A percentile compares a stretch with the other conserved stretches of the same genome.
These are phyloP conservation scores for Drosophila picticornis DNA, from an alignment of 2,888 invertebrate genomes.

Conservation along the genomic window DNA sequence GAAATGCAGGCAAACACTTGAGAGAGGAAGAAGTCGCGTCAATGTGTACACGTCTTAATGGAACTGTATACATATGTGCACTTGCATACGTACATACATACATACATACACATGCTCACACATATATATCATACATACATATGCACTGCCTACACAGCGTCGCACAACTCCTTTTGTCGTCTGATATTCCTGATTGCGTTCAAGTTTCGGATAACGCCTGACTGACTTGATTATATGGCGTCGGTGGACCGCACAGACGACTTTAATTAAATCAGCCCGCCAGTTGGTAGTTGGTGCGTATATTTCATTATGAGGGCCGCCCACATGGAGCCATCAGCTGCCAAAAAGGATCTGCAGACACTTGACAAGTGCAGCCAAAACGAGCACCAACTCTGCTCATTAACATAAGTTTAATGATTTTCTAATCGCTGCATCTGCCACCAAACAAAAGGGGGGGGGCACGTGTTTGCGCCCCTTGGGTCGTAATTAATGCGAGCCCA, in stretches of 20 bases:
- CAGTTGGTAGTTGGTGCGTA: constrained; percentile 45
- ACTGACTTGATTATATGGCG: constrained; percentile 73
- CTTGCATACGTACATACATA: constrained; percentile 6
- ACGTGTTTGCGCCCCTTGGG: constrained; percentile 67
- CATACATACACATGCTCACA: background rate
- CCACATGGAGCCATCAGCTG: constrained; percentile 37
- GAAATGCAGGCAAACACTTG: constrained; percentile 80
- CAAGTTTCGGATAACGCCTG: constrained; percentile 70
- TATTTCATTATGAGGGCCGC: constrained; percentile 55
- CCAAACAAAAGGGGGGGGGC: constrained; percentile 44
- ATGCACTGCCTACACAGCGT: constrained; percentile 15
- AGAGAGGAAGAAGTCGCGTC: constrained; percentile 76
- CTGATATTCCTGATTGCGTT: constrained; percentile 61
- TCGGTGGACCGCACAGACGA: constrained; percentile 44
- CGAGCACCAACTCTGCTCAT: constrained; percentile 59
- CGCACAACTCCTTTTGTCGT: constrained; percentile 46
- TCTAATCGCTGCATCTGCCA: constrained; percentile 77
- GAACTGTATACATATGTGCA: constrained; percentile 76
- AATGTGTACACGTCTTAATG: constrained; percentile 84
- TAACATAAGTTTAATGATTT: constrained; percentile 83
- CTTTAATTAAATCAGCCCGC: constrained; percentile 68
- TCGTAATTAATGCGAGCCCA: constrained; percentile 74
- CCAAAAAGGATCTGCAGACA: constrained; percentile 68
- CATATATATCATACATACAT: background rate
- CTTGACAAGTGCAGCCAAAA: constrained; percentile 74